Evolutionary conservation across 2,797 vertebrate species (phyloP).

Genomic region (Acanthis flammea): DNA sequence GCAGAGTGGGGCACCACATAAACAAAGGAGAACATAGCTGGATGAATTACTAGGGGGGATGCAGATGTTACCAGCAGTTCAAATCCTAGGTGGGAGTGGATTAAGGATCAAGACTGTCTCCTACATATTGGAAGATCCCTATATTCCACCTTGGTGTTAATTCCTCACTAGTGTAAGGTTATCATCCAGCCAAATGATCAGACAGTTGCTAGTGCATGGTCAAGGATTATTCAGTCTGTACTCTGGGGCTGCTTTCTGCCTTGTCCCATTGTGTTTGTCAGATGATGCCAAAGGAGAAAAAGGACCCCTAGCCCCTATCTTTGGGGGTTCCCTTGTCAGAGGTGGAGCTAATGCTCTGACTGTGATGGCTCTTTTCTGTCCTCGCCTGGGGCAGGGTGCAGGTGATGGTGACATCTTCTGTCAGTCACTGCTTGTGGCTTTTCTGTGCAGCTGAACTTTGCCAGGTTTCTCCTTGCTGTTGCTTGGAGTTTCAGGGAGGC

Average conservation of each 20-base stretch:
- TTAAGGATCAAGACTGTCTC: neutral
- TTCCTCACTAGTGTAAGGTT: neutral
- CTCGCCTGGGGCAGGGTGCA: neutral
- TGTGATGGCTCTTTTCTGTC: neutral
- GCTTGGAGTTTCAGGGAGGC: neutral
- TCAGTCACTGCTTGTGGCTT: neutral
- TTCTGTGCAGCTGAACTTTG: neutral
- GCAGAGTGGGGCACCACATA: neutral
- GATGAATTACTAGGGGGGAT: neutral
- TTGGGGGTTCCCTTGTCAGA: neutral
- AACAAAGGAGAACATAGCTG: neutral
- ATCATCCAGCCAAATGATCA: neutral
- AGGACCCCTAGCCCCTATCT: fast-evolving
- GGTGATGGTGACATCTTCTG: neutral
- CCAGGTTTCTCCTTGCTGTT: neutral
- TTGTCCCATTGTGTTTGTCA: neutral
- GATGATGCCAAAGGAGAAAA: neutral
- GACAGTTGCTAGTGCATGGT: neutral
- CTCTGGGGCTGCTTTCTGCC: neutral
- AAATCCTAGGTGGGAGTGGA: neutral
- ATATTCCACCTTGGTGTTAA: neutral
- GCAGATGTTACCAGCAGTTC: neutral
- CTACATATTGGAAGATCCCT: neutral
- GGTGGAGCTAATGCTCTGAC: neutral
- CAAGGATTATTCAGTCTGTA: neutral